Percentiles rank a stretch among this genome's conserved stretches.
phyloP scores from a whole-genome alignment of 1,140 invertebrate genomes.

The Caerostris extrusa region DNA sequence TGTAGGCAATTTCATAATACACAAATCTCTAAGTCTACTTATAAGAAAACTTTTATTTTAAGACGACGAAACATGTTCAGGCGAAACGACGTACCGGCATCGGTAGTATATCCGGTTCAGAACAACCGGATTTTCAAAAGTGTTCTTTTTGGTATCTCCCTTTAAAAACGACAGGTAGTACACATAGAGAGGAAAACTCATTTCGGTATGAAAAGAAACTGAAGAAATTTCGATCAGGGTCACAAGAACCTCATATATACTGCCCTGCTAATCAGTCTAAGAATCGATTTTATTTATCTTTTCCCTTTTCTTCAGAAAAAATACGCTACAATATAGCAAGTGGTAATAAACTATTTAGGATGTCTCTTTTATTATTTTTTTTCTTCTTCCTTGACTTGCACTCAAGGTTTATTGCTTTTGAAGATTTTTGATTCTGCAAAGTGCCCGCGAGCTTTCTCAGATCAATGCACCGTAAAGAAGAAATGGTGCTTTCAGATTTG shows the following conservation, averaged over 20 bases:
- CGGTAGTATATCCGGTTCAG: constrained; percentile 17
- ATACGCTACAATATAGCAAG: constrained; percentile 1
- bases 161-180: constrained; percentile 29
- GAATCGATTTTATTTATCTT: constrained; percentile 55
- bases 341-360: constrained; percentile 31
- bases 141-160: constrained; percentile 1
- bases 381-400: not conserved
- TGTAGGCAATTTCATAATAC: not conserved
- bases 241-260: constrained; percentile 23
- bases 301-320: not conserved
- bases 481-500: too few relatives aligned
- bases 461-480: too few relatives aligned
- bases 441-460: constrained; percentile 5
- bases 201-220: constrained; percentile 7
- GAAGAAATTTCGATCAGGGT: not conserved
- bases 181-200: not conserved
- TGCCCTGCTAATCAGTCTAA: constrained; percentile 10
- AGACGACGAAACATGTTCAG: not conserved
- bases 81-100: not conserved
- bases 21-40: not conserved
- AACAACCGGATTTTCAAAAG: constrained; percentile 2
- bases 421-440: constrained; percentile 23
- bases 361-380: constrained; percentile 9
- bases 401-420: not conserved
- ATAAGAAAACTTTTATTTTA: not conserved